phyloP scores from a whole-genome alignment of 2,113 vertebrate genomes.

The Spilogale gracilis region DNA sequence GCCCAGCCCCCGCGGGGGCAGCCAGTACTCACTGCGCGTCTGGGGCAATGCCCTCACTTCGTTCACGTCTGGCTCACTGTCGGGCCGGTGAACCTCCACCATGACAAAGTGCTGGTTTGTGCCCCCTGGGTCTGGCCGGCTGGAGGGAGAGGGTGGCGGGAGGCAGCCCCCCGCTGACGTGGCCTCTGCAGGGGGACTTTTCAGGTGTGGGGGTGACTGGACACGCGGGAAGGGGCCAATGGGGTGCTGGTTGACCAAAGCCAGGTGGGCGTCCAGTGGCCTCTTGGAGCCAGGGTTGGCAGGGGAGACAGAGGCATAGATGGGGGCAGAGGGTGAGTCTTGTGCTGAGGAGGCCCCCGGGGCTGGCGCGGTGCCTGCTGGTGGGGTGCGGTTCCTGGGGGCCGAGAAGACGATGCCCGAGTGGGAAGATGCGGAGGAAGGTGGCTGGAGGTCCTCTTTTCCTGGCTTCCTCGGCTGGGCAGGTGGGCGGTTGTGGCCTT shows the following conservation, averaged over 20 bases:
- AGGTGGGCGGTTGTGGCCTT: slow-evolving; percentile 70
- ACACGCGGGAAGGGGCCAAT: slow-evolving; percentile 97
- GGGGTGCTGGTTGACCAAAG: slow-evolving; percentile 89
- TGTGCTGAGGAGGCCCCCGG: slow-evolving; percentile 61
- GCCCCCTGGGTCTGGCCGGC: slow-evolving; percentile 77
- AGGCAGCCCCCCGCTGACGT: slow-evolving; percentile 54
- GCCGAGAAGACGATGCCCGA: slow-evolving; percentile 93
- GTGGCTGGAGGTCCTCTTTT: slow-evolving; percentile 86
- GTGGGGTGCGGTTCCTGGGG: slow-evolving; percentile 83
- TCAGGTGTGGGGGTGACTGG: slow-evolving; percentile 91
- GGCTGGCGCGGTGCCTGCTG: slow-evolving; percentile 5
- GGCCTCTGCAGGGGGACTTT: slow-evolving; percentile 74
- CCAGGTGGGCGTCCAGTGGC: slow-evolving; percentile 88
- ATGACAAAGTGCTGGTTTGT: slow-evolving; percentile 94
- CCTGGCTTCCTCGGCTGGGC: slow-evolving; percentile 74
- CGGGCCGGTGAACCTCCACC: slow-evolving; percentile 97
- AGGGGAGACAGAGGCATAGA: slow-evolving; percentile 86
- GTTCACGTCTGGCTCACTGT: slow-evolving; percentile 96
- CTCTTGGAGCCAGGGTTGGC: slow-evolving; percentile 79
- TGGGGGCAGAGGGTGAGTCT: slow-evolving; percentile 80
- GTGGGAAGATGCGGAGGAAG: slow-evolving; percentile 92
- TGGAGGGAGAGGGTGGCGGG: slow-evolving; percentile 63
- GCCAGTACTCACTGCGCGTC: slow-evolving; percentile 91
- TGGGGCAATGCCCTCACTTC: slow-evolving; percentile 96
- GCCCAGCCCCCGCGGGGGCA: accelerated